phyloP scores from a whole-genome alignment of 2,113 vertebrate genomes.

The Muntiacus reevesi region DNA sequence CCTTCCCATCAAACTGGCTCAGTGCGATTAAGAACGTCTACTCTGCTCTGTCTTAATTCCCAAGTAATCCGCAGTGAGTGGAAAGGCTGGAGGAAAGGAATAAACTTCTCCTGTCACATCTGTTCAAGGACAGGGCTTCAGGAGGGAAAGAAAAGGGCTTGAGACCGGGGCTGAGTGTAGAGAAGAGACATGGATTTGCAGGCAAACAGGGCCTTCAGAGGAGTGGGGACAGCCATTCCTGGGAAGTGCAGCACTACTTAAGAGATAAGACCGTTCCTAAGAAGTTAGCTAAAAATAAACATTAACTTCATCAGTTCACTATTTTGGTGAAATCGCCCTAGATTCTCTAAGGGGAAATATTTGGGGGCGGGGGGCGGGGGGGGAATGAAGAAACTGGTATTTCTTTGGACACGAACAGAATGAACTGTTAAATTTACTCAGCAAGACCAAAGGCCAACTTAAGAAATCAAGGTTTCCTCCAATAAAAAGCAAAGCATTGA shows the following conservation, averaged over 20 bases:
- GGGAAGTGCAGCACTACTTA: neutral
- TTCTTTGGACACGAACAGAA: neutral
- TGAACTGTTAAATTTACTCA: neutral
- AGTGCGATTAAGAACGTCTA: neutral
- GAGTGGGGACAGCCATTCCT: neutral
- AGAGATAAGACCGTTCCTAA: neutral
- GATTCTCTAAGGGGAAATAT: neutral
- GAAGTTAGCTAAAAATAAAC: neutral
- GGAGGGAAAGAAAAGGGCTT: neutral
- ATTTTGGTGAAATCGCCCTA: neutral
- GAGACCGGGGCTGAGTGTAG: neutral
- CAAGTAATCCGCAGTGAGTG: neutral
- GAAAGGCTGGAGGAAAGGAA: neutral
- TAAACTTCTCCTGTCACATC: rapidly evolving
- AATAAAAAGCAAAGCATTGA: neutral
- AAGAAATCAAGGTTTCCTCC: neutral
- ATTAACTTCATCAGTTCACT: neutral
- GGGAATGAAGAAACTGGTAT: neutral
- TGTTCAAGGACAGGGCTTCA: neutral
- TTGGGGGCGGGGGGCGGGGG: rapidly evolving
- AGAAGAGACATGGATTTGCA: neutral
- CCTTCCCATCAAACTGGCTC: neutral
- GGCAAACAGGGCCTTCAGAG: neutral
- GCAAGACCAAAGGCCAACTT: neutral
- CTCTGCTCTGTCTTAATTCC: neutral